These are phyloP conservation scores for Sebastes fasciatus DNA, from an alignment of 2,113 vertebrate species.

Conservation along the genomic window DNA sequence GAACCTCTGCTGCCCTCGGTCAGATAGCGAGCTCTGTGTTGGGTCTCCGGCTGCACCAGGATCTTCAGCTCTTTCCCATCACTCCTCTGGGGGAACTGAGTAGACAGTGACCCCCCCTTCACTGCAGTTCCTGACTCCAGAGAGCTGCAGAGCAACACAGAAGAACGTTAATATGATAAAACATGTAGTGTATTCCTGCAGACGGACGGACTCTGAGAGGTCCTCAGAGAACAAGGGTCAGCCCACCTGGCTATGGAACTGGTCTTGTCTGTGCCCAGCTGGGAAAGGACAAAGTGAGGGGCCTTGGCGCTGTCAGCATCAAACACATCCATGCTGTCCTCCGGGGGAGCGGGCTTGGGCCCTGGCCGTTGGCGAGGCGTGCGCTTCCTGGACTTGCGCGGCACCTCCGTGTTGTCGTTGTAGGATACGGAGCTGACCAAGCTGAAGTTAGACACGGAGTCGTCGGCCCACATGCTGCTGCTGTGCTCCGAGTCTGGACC, in stretches of 20 bases:
- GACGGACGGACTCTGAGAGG: not conserved
- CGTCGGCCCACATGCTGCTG: slow-evolving; percentile 98
- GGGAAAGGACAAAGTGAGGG: slow-evolving; percentile 98
- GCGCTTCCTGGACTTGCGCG: slow-evolving; percentile 97
- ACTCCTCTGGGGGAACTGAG: slow-evolving; percentile 93
- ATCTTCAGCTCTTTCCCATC: slow-evolving; percentile 99
- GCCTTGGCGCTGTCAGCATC: slow-evolving; percentile 99
- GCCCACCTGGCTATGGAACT: slow-evolving; percentile 89
- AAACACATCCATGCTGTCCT: slow-evolving; percentile 99
- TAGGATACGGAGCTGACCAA: slow-evolving; percentile 96
- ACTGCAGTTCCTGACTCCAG: slow-evolving; percentile 77
- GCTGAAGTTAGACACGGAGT: slow-evolving; percentile 99
- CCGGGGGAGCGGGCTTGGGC: slow-evolving; percentile 90
- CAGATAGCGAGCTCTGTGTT: slow-evolving; percentile 97
- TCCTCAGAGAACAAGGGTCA: not conserved
- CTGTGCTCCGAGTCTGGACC: slow-evolving; percentile 95
- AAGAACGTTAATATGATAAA: slow-evolving; percentile 27
- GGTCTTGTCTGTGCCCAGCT: slow-evolving; percentile 95
- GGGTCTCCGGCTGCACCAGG: slow-evolving; percentile 97
- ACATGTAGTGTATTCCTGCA: slow-evolving; percentile 7
- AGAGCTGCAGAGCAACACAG: slow-evolving; percentile 69
- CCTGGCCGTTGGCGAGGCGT: slow-evolving; percentile 97
- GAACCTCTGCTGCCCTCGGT: slow-evolving; percentile 98
- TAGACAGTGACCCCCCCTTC: slow-evolving; percentile 91
- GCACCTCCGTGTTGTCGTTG: slow-evolving; percentile 99